A percentile compares a stretch with the other conserved stretches of the same genome.
Evolutionary conservation across 2,797 vertebrate species (phyloP).

Genomic region (Alfaro cultratus): DNA sequence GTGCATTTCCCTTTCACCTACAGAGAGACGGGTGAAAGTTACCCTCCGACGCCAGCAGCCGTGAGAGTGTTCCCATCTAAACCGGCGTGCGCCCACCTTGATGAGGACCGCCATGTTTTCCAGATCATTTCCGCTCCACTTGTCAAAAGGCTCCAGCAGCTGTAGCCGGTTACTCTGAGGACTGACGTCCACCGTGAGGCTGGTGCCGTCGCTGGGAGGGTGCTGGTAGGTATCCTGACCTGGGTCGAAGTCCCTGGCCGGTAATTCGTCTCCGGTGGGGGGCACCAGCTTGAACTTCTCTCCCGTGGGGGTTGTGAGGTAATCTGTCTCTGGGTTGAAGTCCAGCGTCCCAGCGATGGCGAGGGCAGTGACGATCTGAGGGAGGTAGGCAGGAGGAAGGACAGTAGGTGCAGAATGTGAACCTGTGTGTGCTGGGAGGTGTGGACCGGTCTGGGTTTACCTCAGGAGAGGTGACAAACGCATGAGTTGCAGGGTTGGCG

Average conservation of each 20-base stretch:
- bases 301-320: constrained; percentile 87
- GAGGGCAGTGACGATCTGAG: constrained; percentile 92
- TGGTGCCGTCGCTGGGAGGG: constrained; percentile 84
- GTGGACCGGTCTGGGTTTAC: constrained; percentile 64
- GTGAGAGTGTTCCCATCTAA: background rate
- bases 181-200: constrained; percentile 58
- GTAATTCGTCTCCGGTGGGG: constrained; percentile 91
- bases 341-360: constrained; percentile 91
- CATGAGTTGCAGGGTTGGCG: constrained; percentile 93
- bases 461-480: constrained; percentile 96
- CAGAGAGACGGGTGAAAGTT: background rate
- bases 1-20: constrained; percentile 97
- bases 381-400: background rate
- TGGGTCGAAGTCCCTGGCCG: constrained; percentile 89
- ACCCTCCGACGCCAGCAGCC: background rate
- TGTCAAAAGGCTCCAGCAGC: constrained; percentile 94
- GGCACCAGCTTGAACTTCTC: constrained; percentile 92
- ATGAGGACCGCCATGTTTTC: constrained; percentile 91
- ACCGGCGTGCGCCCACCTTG: constrained; percentile 82
- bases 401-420: background rate
- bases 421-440: background rate
- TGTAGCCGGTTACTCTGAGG: constrained; percentile 88
- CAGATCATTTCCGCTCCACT: constrained; percentile 89
- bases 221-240: constrained; percentile 97
- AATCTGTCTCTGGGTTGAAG: constrained; percentile 93